Evolutionary conservation across 2,888 invertebrate species (phyloP), one percentile per base, ranked within the genome.

Genomic region (Nomada lathburiana): DNA sequence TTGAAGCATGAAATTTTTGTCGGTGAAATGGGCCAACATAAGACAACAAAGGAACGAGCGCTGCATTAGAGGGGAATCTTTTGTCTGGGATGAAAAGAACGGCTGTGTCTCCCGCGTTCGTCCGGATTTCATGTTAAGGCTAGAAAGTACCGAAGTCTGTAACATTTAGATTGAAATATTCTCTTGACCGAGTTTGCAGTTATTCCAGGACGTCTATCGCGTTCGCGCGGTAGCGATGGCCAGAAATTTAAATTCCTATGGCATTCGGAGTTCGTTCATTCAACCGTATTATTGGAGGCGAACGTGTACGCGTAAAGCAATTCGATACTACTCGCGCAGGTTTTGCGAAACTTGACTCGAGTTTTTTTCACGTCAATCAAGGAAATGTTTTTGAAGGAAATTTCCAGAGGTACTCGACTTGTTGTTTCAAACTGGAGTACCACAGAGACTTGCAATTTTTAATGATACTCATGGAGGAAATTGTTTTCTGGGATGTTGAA

Each of bases 211-310:
- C 53, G 65, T 65, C 65, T 64, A 52, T 50, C 29, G 60, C 50
- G 29, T n/a, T 57, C 50, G 20, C 57, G 44, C 2, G 29, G 50
- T 52, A 70, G 29, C 71, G 69, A 64, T 29, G 59, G 29, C 9
- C 23, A 59, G 53, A 74, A 71, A 68, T 83, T 82, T 69, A 72
- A 76, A 83, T 83, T 83, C 81, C 71, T 68, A 70, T 53, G 50
- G 76, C 74, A 81, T 77, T 57, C 75, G 59, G 20, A 29, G 53
- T 59, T 55, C 71, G 80, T 77, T 69, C 81, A 57, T 70, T 82
- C 74, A 68, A 71, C 76, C 77, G 73, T 73, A 83, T 70, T 81
- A 83, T 74, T 74, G 76, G 74, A 74, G 68, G 68, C 63, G 73
- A 36, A 83, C 74, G 71, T 81, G 76, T 64, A 42, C 77, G 55